A percentile compares a stretch with the other conserved stretches of the same genome.
These are phyloP conservation scores for Gadus macrocephalus DNA, from an alignment of 2,113 vertebrate species.

Conservation along the genomic window DNA sequence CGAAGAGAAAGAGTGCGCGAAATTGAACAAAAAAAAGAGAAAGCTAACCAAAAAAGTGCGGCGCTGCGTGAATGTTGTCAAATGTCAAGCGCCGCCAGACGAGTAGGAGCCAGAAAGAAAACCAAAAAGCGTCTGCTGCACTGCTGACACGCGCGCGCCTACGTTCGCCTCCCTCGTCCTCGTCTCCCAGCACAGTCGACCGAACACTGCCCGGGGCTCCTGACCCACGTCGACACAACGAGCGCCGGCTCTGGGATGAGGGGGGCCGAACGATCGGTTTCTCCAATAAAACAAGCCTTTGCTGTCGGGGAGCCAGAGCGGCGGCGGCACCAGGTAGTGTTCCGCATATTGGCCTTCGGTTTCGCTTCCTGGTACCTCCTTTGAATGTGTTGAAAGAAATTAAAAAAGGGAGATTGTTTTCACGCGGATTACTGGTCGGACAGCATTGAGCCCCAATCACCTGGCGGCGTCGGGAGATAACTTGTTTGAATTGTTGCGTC, in stretches of 20 bases:
- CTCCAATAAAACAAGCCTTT: slow-evolving; percentile 38
- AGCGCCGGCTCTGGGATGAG: slow-evolving; percentile 49
- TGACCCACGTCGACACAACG: slow-evolving; percentile 56
- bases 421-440: too few relatives aligned
- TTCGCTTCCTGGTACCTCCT: too few relatives aligned
- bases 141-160: slow-evolving; percentile 42
- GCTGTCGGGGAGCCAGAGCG: background rate
- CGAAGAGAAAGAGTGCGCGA: too few relatives aligned
- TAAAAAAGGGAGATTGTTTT: too few relatives aligned
- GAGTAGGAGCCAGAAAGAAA: slow-evolving; percentile 26
- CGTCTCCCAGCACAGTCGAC: slow-evolving; percentile 41
- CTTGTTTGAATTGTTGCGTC: too few relatives aligned
- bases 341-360: too few relatives aligned
- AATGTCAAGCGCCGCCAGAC: slow-evolving; percentile 19
- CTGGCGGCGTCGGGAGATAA: too few relatives aligned
- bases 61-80: slow-evolving; percentile 12
- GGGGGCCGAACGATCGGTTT: slow-evolving; percentile 41
- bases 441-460: too few relatives aligned
- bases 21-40: background rate
- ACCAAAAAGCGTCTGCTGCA: slow-evolving; percentile 49
- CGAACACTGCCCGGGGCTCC: slow-evolving; percentile 49
- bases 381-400: too few relatives aligned
- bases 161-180: slow-evolving; percentile 40
- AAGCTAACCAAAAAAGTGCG: slow-evolving; percentile 32
- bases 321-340: too few relatives aligned